phyloP scores from a whole-genome alignment of 1,140 invertebrate genomes.

The Anastrepha ludens region DNA sequence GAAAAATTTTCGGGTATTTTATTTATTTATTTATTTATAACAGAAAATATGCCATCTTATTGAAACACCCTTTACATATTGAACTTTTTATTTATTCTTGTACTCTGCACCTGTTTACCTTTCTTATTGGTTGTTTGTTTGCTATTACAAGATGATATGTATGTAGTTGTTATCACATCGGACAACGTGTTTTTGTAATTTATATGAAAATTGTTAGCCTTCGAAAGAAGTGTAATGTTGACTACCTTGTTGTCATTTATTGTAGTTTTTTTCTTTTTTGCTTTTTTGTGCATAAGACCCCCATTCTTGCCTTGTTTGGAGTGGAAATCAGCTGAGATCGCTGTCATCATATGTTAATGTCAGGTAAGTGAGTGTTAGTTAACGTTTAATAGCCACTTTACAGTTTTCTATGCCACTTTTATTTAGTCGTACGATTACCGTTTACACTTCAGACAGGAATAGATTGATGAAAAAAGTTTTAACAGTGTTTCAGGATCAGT shows the following conservation, averaged over 20 bases:
- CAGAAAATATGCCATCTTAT: no score
- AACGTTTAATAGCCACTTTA: conserved; percentile 8
- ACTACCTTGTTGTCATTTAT: not conserved
- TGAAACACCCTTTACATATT: not conserved
- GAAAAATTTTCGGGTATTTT: no score
- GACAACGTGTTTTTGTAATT: not conserved
- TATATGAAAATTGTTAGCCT: not conserved
- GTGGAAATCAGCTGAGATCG: not conserved
- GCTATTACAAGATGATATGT: not conserved
- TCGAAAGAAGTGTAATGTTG: not conserved
- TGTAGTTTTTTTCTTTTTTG: not conserved
- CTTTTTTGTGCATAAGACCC: not conserved
- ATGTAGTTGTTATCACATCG: conserved; percentile 8
- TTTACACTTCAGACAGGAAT: not conserved
- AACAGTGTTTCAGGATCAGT: not conserved
- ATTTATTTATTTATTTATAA: no score
- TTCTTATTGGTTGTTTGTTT: not conserved
- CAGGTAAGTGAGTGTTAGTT: conserved; percentile 8
- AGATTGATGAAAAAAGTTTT: not conserved
- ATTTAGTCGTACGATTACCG: not conserved
- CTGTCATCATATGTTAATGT: conserved; percentile 22
- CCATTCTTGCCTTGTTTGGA: not conserved
- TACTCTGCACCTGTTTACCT: not conserved
- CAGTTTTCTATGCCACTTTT: not conserved
- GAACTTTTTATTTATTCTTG: not conserved